Evolutionary conservation across 2,113 vertebrate species (phyloP).

Genomic region (Gavialis gangeticus): DNA sequence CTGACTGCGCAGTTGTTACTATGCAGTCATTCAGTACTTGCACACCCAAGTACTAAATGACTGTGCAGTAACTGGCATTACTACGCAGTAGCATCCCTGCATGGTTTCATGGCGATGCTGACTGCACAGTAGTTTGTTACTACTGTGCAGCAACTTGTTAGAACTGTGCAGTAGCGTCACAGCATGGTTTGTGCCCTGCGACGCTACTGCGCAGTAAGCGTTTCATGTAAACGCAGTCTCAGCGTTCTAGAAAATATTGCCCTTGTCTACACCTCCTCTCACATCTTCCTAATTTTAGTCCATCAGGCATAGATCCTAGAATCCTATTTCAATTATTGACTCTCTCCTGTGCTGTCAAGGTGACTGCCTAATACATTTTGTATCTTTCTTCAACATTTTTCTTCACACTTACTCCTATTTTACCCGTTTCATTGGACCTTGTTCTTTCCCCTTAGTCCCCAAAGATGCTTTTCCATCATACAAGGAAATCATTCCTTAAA

Average conservation of each 20-base stretch:
- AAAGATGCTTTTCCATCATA: accelerated
- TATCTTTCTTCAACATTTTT: background rate
- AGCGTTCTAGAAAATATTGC: background rate
- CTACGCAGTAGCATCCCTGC: too few species aligned
- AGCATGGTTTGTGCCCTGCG: too few species aligned
- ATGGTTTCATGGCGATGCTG: too few species aligned
- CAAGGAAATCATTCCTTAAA: background rate
- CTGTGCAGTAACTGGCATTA: too few species aligned
- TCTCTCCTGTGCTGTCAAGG: background rate
- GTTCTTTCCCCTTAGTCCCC: background rate
- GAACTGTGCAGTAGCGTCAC: too few species aligned
- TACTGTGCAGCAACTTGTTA: too few species aligned
- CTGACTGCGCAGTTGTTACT: too few species aligned
- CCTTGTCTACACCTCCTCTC: background rate
- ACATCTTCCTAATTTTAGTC: background rate
- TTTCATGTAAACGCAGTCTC: too few species aligned
- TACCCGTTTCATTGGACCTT: background rate
- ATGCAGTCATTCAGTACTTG: too few species aligned
- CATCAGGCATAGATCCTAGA: background rate
- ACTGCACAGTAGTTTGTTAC: too few species aligned
- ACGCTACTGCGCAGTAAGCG: too few species aligned
- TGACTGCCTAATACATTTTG: background rate
- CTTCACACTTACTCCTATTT: background rate
- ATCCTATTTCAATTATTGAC: background rate
- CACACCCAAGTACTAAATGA: too few species aligned